Evolutionary conservation across 2,113 vertebrate species (phyloP), one percentile per base, ranked within the genome.

Genomic region (Pomatorhinus ruficollis): DNA sequence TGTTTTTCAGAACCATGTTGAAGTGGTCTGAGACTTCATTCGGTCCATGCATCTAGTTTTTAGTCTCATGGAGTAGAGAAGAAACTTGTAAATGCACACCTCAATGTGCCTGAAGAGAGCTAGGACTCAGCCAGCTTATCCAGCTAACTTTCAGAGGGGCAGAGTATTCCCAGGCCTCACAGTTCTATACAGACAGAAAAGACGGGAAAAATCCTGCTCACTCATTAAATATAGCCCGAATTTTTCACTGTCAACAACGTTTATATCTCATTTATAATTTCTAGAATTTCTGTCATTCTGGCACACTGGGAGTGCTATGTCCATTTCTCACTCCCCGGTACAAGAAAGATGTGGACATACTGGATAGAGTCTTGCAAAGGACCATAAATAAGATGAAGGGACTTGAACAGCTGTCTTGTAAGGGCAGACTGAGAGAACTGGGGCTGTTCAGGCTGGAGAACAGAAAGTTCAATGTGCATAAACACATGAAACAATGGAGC

Each of bases 241-340:
- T 28, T 66, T 89, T 80, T 77, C 22, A 31, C 22, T 74, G 37
- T 40, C 5, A 59, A 42, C 22, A n/a, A 1, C 44, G 44, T 71
- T 49, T 56, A 5, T 35, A 37, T 44, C 37, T 71, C 27, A 37
- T 44, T 52, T 44, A 61, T 63, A 53, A 22, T 22, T 61, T 61
- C 7, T 25, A 5, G 35, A 21, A 44, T 53, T 63, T 61, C 16
- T 61, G 27, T 18, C 7, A 11, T 66, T 79, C 20, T 45, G 42
- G n/a, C 45, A 27, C 0, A 1, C 11, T 27, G 53, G 6, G 17
- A 64, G 3, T 74, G 10, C 30, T 40, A 2, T 28, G 39, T 64
- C 15, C 5, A 4, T 25, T 84, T 57, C 20, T 49, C 31, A 10
- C 11, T 76, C 21, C 10, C 5, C 15, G 21, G 21, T 35, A 31